These are phyloP conservation scores for Asobara japonica DNA, from an alignment of 1,140 invertebrate genomes.

Conservation along the genomic window DNA sequence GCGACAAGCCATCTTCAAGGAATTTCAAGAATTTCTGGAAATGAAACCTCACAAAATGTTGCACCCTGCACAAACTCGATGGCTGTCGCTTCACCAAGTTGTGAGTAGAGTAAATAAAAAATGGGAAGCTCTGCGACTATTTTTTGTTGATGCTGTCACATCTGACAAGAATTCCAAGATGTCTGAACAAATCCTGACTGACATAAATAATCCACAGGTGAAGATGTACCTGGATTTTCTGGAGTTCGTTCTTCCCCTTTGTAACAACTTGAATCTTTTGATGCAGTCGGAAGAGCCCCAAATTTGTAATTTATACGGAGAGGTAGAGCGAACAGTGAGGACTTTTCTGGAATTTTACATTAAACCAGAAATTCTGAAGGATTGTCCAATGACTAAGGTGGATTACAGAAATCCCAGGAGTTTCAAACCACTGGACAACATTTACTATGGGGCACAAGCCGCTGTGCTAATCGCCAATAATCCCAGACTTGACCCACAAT, in stretches of 20 bases:
- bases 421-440: too few relatives aligned
- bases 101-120: constrained; percentile 35
- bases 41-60: constrained; percentile 45
- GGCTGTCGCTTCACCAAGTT: constrained; percentile 31
- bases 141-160: constrained; percentile 31
- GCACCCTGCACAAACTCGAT: constrained; percentile 41
- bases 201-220: not conserved
- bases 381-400: too few relatives aligned
- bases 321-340: constrained; percentile 27
- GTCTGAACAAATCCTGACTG: constrained; percentile 23
- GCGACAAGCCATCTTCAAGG: constrained; percentile 35
- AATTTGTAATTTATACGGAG: constrained; percentile 32
- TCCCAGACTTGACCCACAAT: too few relatives aligned
- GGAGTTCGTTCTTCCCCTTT: constrained; percentile 21
- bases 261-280: constrained; percentile 29
- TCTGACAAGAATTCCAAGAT: constrained; percentile 21
- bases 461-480: too few relatives aligned
- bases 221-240: constrained; percentile 28
- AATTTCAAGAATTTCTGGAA: constrained; percentile 45
- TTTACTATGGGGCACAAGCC: too few relatives aligned
- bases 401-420: too few relatives aligned
- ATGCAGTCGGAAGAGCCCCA: constrained; percentile 37
- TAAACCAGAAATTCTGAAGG: constrained; percentile 31
- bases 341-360: constrained; percentile 36
- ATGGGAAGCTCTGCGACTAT: constrained; percentile 30